A percentile compares a stretch with the other conserved stretches of the same genome.
Evolutionary conservation across 2,113 vertebrate genomes (phyloP).

Genomic region (Anolis sagrei): DNA sequence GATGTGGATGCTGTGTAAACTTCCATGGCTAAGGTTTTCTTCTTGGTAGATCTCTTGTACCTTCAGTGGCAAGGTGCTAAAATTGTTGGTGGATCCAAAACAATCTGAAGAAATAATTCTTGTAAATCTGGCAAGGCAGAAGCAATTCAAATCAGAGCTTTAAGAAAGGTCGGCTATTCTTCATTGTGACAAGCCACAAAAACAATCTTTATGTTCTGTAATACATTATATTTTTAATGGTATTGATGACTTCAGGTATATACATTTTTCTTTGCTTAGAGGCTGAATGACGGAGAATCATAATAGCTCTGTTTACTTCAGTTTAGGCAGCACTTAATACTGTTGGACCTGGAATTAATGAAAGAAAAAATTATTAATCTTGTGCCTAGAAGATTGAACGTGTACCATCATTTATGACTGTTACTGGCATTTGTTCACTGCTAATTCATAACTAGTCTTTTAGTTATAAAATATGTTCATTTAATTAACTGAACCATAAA

Average conservation of each 20-base stretch:
- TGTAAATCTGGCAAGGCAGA: background rate
- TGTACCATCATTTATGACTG: background rate
- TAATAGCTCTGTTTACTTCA: constrained; percentile 58
- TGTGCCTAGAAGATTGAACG: background rate
- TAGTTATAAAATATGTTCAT: background rate
- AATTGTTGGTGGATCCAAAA: constrained; percentile 17
- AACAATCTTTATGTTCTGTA: constrained; percentile 29
- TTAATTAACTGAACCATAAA: background rate
- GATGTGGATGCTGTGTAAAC: constrained; percentile 66
- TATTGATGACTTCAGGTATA: constrained; percentile 44
- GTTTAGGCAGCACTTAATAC: constrained; percentile 30
- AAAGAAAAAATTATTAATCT: constrained; percentile 55
- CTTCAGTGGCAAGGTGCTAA: background rate
- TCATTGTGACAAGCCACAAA: constrained; percentile 26
- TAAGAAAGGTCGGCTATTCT: constrained; percentile 30
- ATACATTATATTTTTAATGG: constrained; percentile 54
- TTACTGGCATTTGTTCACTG: background rate
- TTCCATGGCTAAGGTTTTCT: constrained; percentile 77
- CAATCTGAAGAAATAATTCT: constrained; percentile 28
- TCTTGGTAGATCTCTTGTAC: background rate
- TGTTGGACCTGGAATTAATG: constrained; percentile 66
- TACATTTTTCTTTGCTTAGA: constrained; percentile 41
- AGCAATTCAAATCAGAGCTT: background rate
- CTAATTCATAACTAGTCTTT: background rate
- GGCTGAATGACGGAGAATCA: constrained; percentile 38